These are phyloP conservation scores for Ginglymostoma cirratum DNA, from an alignment of 2,113 vertebrate genomes.

Conservation along the genomic window DNA sequence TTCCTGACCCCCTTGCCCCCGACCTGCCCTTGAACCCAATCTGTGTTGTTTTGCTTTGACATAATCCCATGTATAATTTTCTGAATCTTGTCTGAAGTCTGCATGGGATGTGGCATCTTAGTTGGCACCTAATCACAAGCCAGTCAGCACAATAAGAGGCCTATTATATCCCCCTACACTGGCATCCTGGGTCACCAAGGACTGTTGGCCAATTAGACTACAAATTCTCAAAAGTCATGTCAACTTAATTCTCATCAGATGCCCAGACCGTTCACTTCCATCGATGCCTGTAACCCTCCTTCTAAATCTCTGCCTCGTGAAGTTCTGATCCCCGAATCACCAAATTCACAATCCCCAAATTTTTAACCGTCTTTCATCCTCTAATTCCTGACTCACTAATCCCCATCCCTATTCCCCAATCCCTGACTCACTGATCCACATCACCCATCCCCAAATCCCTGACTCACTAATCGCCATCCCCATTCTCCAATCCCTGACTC, in stretches of 20 bases:
- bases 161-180: too few relatives aligned
- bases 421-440: neutral
- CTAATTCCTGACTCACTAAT: neutral
- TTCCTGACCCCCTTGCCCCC: neutral
- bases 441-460: neutral
- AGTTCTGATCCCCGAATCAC: neutral
- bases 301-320: too few relatives aligned
- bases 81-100: neutral
- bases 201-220: too few relatives aligned
- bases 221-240: too few relatives aligned
- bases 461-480: neutral
- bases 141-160: too few relatives aligned
- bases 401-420: neutral
- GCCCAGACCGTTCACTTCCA: too few relatives aligned
- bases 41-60: neutral
- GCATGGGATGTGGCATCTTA: too few relatives aligned
- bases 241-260: neutral
- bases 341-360: neutral
- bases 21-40: neutral
- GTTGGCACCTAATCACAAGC: too few relatives aligned
- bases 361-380: too few relatives aligned
- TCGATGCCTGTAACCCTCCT: neutral
- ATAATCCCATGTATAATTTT: neutral
- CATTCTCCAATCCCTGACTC: neutral
- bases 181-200: too few relatives aligned